These are phyloP conservation scores for Ispidina picta DNA, from an alignment of 2,797 vertebrate genomes.

Conservation along the genomic window DNA sequence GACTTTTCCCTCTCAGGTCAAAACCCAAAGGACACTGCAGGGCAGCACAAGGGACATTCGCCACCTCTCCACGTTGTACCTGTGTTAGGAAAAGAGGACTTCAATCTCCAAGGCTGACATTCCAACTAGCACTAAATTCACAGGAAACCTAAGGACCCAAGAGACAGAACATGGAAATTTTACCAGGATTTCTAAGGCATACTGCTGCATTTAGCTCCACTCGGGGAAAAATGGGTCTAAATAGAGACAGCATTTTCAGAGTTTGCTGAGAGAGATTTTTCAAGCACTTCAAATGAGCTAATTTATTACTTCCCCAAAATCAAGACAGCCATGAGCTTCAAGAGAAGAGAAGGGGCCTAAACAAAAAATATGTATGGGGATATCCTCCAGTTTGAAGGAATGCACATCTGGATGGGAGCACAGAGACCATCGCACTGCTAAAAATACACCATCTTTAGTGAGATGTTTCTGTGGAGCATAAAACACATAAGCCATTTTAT, in stretches of 20 bases:
- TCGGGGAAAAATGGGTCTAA: background rate
- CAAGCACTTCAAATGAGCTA: background rate
- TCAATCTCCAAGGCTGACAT: constrained; percentile 66
- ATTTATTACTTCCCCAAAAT: constrained; percentile 8
- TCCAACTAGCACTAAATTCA: constrained; percentile 69
- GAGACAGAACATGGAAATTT: constrained; percentile 60
- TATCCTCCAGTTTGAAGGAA: background rate
- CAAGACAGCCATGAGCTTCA: background rate
- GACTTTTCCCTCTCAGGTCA: background rate
- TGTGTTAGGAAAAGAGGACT: constrained; percentile 56
- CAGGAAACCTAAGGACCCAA: constrained; percentile 60
- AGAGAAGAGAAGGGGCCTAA: background rate
- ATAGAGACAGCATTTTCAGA: background rate
- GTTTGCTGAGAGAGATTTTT: background rate
- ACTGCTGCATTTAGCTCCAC: constrained; percentile 8
- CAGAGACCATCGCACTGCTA: background rate
- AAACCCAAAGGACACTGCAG: background rate
- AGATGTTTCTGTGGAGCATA: background rate
- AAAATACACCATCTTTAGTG: background rate
- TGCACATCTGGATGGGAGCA: background rate
- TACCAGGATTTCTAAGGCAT: constrained; percentile 39
- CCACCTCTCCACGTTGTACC: constrained; percentile 27
- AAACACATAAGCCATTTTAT: background rate
- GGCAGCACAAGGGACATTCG: constrained; percentile 19
- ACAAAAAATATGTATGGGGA: background rate